Evolutionary conservation across 2,888 invertebrate species (phyloP).

Genomic region (Melieria omissa): DNA sequence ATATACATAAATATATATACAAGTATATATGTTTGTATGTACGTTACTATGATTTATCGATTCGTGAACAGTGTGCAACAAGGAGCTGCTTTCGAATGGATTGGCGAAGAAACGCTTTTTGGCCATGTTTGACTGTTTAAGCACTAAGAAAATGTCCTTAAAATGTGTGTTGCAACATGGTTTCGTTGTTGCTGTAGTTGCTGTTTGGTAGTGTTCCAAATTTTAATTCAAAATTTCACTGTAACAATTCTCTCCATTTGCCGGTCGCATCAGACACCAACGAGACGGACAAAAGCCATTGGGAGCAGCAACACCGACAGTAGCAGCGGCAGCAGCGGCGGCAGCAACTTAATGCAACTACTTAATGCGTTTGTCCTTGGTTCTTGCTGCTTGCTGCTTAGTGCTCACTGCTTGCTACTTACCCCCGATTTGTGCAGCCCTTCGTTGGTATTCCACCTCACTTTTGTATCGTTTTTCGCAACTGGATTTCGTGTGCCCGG

Average conservation of each 20-base stretch:
- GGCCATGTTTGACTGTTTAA: too few relatives aligned
- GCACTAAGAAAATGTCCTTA: too few relatives aligned
- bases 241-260: conserved; percentile 26
- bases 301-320: conserved; percentile 25
- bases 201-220: conserved; percentile 28
- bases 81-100: too few relatives aligned
- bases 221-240: conserved; percentile 37
- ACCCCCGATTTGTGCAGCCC: not conserved
- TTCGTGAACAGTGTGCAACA: too few relatives aligned
- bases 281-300: conserved; percentile 22
- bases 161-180: too few relatives aligned
- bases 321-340: conserved; percentile 29
- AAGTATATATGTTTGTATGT: too few relatives aligned
- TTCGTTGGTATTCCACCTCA: not conserved
- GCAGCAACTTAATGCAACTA: conserved; percentile 46
- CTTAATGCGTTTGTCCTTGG: conserved; percentile 48
- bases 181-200: conserved; percentile 7
- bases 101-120: too few relatives aligned
- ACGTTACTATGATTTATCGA: too few relatives aligned
- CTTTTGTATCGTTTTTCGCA: conserved; percentile 8
- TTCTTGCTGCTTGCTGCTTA: conserved; percentile 6
- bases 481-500: not conserved
- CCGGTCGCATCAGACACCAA: conserved; percentile 4
- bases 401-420: not conserved
- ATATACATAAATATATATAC: too few relatives aligned